Evolutionary conservation across 2,797 vertebrate species (phyloP).

Genomic region (Astyanax mexicanus): DNA sequence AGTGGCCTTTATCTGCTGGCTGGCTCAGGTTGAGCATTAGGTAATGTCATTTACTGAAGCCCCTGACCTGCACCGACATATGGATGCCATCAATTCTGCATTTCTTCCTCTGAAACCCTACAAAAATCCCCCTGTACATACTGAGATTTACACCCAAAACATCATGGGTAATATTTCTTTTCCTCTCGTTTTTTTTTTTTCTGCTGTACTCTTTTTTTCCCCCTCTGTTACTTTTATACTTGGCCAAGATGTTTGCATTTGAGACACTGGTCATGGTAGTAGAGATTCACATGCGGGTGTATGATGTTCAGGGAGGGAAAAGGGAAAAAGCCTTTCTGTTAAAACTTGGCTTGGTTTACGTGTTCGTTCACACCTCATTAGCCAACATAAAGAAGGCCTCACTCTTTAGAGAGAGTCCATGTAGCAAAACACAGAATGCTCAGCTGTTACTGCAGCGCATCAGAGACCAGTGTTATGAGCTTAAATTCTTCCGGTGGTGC

Average conservation of each 20-base stretch:
- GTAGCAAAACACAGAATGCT: constrained; percentile 35
- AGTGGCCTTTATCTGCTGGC: constrained; percentile 54
- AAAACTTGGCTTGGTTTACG: constrained; percentile 68
- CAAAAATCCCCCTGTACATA: constrained; percentile 39
- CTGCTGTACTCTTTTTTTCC: neutral
- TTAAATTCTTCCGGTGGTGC: neutral
- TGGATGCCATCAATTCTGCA: constrained; percentile 60
- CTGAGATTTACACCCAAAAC: constrained; percentile 61
- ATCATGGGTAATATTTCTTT: constrained; percentile 47
- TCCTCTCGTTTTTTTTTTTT: constrained; percentile 34
- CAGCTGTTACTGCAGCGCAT: constrained; percentile 26
- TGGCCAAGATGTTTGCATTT: constrained; percentile 58
- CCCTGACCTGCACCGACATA: constrained; percentile 57
- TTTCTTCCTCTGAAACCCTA: constrained; percentile 48
- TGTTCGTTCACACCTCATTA: constrained; percentile 65
- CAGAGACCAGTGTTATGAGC: neutral
- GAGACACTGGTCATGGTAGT: constrained; percentile 57
- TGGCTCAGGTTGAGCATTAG: constrained; percentile 48
- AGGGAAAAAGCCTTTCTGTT: constrained; percentile 54
- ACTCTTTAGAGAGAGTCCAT: constrained; percentile 33
- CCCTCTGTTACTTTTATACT: constrained; percentile 37
- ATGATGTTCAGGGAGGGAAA: constrained; percentile 48
- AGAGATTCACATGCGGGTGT: constrained; percentile 53
- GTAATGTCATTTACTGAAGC: constrained; percentile 60
- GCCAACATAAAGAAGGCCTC: constrained; percentile 35